These are phyloP conservation scores for Meles meles DNA, from an alignment of 2,113 vertebrate species.

Conservation along the genomic window DNA sequence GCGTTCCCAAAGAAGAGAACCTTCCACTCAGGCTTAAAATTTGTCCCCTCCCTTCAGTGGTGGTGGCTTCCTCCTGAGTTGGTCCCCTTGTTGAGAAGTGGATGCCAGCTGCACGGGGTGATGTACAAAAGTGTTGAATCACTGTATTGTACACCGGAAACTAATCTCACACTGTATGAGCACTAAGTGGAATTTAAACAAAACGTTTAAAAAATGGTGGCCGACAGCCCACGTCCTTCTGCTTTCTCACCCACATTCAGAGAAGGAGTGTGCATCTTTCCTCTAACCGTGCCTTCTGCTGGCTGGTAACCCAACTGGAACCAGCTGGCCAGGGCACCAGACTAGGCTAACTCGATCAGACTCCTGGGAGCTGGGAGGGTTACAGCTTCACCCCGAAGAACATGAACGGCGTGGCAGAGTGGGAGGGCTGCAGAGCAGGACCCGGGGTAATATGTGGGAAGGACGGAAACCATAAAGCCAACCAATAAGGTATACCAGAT, in stretches of 20 bases:
- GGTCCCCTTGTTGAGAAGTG: not conserved
- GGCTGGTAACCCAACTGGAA: not conserved
- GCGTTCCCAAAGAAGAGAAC: not conserved
- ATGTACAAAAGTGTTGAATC: not conserved
- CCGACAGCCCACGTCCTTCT: not conserved
- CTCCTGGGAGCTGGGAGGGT: not conserved
- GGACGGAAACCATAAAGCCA: not conserved
- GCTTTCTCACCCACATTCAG: not conserved
- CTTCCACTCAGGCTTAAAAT: not conserved
- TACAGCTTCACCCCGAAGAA: not conserved
- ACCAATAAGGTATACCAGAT: not conserved
- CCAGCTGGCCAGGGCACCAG: not conserved
- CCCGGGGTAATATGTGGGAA: not conserved
- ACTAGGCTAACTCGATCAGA: not conserved
- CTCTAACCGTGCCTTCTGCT: not conserved
- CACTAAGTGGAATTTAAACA: not conserved
- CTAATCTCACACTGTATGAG: not conserved
- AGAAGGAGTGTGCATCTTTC: not conserved
- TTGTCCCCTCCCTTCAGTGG: not conserved
- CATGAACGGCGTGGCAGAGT: not conserved
- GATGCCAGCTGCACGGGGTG: not conserved
- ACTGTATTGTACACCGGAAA: not conserved
- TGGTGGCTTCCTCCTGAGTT: not conserved
- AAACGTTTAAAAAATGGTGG: not conserved
- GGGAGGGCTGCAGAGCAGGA: not conserved